Base-by-base conservation (phyloP, 1,140 invertebrate genomes). In the Leguminivora glycinivorella region DNA sequence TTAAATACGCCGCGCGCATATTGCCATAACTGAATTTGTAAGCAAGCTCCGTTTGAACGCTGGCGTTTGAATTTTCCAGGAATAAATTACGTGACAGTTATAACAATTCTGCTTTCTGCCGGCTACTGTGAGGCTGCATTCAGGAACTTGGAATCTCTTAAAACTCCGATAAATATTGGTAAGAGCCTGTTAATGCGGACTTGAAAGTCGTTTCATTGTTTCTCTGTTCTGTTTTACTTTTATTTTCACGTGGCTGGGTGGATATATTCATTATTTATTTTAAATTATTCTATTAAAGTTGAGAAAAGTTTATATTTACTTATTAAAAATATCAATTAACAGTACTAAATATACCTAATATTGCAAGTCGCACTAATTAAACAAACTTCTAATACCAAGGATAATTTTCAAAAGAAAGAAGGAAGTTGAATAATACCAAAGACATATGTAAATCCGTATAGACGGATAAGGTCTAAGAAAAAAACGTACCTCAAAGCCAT, bases 131-230 rank as follows among this genome's bases (percentile, higher is more conserved):
- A 72, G 60, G 76, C 77, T 69, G 78, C 82, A 24, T 84, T 89
- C 66, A 80, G 81, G 22, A 83, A 84, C 71, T 84, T 83, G 56
- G 81, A 83, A 72, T 38, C 77, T 26, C 70, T 85, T 22, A 89
- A 87, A 74, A 82, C 74, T 17, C 77, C 77, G n/a, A 60, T 87
- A 22, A 80, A 79, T 24, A 80, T 89, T 69, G 87, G 87, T 88
- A 72, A 83, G 83, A 17, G 58, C n/a, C 25, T 63, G n/a, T 9
- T n/a, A 31, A 29, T 34, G 12, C 14, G 17, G 17, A 17, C 58
- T n/a, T 31, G 58, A 52, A 52, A 22, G 47, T 52, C 9, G 19
- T 52, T 52, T 52, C 19, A 52, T 22, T 52, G 47, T 19, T 52
- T 22, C 17, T 10, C 2, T 22, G 14, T 52, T 52, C 6, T 47